phyloP scores from a whole-genome alignment of 2,888 invertebrate genomes.

The Chymomyza amoena region DNA sequence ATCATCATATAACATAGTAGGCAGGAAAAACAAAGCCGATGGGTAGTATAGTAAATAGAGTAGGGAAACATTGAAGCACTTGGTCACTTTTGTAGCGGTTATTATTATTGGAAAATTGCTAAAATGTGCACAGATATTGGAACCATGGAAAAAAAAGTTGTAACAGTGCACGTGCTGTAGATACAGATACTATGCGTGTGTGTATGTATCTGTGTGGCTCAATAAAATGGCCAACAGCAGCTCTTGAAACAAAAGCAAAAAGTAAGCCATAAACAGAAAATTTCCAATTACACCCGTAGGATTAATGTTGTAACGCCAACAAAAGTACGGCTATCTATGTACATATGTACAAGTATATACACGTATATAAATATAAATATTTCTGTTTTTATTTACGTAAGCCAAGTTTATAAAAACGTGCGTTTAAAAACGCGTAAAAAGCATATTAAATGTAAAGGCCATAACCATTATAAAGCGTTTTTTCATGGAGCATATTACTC shows the following conservation, averaged over 20 bases:
- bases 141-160: neutral
- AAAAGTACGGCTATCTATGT: conserved; percentile 5
- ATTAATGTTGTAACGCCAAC: conserved; percentile 9
- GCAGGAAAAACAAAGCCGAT: neutral
- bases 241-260: conserved; percentile 21
- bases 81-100: conserved; percentile 21
- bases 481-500: neutral
- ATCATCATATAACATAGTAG: neutral
- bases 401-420: neutral
- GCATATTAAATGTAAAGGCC: neutral
- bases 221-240: conserved; percentile 26
- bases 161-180: neutral
- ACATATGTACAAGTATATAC: neutral
- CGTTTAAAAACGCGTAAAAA: neutral
- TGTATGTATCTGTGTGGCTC: conserved; percentile 12
- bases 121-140: conserved; percentile 29
- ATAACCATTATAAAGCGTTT: neutral
- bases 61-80: neutral
- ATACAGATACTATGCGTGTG: neutral
- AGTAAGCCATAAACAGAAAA: conserved; percentile 37
- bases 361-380: neutral
- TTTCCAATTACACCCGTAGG: conserved; percentile 45
- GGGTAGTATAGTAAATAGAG: neutral
- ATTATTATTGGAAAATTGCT: conserved; percentile 46
- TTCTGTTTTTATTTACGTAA: neutral